These are phyloP conservation scores for Diorhabda elongata DNA, from an alignment of 1,140 invertebrate species.

Conservation along the genomic window DNA sequence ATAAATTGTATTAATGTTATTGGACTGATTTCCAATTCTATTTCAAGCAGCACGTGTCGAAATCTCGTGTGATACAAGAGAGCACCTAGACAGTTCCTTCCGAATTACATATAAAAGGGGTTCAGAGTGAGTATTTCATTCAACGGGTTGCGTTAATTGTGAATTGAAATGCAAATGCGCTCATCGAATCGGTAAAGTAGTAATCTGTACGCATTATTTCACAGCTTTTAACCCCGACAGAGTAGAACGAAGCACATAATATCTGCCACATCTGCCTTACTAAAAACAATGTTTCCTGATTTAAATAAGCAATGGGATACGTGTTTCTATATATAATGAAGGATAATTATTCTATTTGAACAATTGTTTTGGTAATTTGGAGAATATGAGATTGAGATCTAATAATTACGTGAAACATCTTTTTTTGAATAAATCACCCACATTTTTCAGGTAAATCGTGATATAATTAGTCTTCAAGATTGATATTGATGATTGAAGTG, in stretches of 20 bases:
- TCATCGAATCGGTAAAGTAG: constrained; percentile 40
- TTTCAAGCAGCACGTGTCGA: background rate
- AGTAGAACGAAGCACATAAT: constrained; percentile 12
- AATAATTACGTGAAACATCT: no score
- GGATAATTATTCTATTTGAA: no score
- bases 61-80: constrained; percentile 9
- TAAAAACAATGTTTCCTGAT: constrained; percentile 33
- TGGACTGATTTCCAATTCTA: background rate
- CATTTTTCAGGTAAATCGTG: no score
- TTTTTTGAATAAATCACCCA: no score
- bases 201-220: constrained; percentile 45
- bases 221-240: constrained; percentile 40
- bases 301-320: background rate
- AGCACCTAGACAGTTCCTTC: constrained; percentile 3
- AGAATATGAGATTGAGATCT: no score
- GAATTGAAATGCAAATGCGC: constrained; percentile 44
- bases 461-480: no score
- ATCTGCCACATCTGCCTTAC: constrained; percentile 36
- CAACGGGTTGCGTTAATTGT: constrained; percentile 36
- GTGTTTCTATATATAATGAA: no score
- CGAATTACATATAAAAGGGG: constrained; percentile 8
- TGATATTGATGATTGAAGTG: no score
- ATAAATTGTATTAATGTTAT: no score
- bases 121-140: constrained; percentile 17
- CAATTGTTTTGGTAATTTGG: no score